Conservation (phyloP, 2,888 invertebrate species). For the Pristionchus maxplancki region DNA sequence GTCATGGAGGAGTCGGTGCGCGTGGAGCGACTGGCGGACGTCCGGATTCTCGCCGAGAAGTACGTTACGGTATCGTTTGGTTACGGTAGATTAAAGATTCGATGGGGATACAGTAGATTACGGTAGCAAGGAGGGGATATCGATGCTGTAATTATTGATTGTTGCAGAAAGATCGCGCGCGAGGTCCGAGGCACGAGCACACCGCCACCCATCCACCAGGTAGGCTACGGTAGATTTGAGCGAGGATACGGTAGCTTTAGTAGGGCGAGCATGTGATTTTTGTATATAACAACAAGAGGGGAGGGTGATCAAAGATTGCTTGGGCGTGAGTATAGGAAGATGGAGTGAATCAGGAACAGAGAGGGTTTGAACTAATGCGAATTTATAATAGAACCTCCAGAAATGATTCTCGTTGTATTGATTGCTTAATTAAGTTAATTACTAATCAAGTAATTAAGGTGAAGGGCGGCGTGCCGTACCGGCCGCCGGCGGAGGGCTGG, state of each 20-base stretch:
- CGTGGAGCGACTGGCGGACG: slow-evolving; percentile 36
- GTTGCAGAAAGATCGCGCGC: background rate
- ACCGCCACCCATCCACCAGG: slow-evolving; percentile 18
- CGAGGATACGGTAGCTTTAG: background rate
- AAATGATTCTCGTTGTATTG: background rate
- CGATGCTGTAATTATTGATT: background rate
- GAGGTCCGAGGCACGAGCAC: background rate
- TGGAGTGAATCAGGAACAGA: background rate
- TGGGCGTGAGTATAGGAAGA: background rate
- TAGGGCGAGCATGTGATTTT: too few species aligned
- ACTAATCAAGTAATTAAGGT: too few species aligned
- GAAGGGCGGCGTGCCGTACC: slow-evolving; percentile 20
- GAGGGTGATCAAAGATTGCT: background rate
- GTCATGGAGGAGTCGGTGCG: slow-evolving; percentile 48
- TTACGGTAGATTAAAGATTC: too few species aligned
- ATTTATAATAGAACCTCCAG: background rate
- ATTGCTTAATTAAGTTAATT: too few species aligned
- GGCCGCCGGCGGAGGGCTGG: slow-evolving; percentile 41
- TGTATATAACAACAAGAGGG: too few species aligned
- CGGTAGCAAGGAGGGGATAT: background rate
- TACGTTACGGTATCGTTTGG: background rate
- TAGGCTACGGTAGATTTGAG: background rate
- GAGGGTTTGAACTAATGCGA: background rate
- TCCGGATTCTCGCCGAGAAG: background rate
- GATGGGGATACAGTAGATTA: background rate